Conservation (phyloP, 2,797 vertebrate genomes). For the Acomys russatus region DNA sequence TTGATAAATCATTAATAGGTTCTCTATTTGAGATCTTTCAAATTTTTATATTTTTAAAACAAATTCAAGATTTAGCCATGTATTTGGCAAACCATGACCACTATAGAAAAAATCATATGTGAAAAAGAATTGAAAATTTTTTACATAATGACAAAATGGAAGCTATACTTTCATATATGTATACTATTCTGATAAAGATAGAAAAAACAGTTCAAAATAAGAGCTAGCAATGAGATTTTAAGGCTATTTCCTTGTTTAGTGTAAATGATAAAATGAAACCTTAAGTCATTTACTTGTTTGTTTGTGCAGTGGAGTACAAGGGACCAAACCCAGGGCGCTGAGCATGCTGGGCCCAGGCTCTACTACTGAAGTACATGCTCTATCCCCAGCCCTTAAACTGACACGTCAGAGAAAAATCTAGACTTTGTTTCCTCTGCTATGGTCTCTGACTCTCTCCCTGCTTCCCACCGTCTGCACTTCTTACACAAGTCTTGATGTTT, state of each 20-base stretch:
- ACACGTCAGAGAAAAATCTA: neutral
- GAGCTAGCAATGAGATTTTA: constrained; percentile 6
- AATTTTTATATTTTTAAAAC: neutral
- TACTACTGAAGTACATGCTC: fast-evolving
- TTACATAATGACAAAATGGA: constrained; percentile 13
- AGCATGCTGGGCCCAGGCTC: neutral
- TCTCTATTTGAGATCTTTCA: constrained; percentile 34
- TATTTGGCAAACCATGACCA: constrained; percentile 44
- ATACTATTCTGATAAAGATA: constrained; percentile 33
- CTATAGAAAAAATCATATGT: neutral
- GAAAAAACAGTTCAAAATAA: constrained; percentile 26
- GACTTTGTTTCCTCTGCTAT: neutral
- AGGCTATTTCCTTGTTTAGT: constrained; percentile 37
- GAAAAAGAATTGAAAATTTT: constrained; percentile 5
- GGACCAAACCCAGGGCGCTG: neutral
- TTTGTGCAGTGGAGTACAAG: neutral
- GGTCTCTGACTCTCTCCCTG: neutral
- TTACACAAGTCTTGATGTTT: neutral
- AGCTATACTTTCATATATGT: constrained; percentile 8
- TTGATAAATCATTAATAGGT: neutral
- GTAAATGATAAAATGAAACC: constrained; percentile 21
- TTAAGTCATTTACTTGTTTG: neutral
- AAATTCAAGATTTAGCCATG: constrained; percentile 12
- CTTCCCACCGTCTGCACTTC: neutral
- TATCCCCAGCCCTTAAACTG: too few species aligned